Conservation (phyloP, 2,888 invertebrate species). For the Holacanthella duospinosa region DNA sequence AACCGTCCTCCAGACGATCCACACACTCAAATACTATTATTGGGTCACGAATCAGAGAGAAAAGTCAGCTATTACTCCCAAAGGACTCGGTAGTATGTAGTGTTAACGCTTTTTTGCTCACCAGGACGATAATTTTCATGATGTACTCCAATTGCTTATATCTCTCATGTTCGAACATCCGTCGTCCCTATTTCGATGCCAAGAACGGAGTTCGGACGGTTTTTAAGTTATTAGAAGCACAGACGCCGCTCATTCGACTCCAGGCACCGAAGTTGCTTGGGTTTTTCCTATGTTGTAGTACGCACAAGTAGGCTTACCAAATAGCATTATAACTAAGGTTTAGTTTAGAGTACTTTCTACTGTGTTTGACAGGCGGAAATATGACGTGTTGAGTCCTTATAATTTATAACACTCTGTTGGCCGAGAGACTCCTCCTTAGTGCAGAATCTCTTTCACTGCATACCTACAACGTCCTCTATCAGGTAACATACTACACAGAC, state of each 20-base stretch:
- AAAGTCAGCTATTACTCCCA: constrained; percentile 89
- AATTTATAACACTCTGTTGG: constrained; percentile 94
- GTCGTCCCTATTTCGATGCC: constrained; percentile 92
- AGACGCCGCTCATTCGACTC: constrained; percentile 88
- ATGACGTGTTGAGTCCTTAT: constrained; percentile 97
- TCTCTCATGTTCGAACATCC: constrained; percentile 97
- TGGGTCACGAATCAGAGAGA: constrained; percentile 94
- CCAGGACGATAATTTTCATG: constrained; percentile 94
- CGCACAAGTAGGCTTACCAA: constrained; percentile 67
- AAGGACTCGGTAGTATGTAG: constrained; percentile 79
- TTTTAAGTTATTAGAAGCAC: constrained; percentile 90
- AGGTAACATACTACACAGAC: too few relatives aligned
- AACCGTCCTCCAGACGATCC: constrained; percentile 94
- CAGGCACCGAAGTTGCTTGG: constrained; percentile 93
- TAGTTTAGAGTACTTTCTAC: too few relatives aligned
- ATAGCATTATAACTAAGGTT: constrained; percentile 1
- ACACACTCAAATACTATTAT: constrained; percentile 97
- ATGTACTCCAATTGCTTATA: constrained; percentile 93
- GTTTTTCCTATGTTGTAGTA: constrained; percentile 94
- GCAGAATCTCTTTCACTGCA: constrained; percentile 83
- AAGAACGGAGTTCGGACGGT: constrained; percentile 93
- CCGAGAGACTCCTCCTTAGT: constrained; percentile 78
- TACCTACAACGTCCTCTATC: constrained; percentile 96
- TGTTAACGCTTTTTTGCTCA: constrained; percentile 36
- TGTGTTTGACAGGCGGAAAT: constrained; percentile 83